phyloP scores from a whole-genome alignment of 2,113 vertebrate genomes.

The Carettochelys insculpta region DNA sequence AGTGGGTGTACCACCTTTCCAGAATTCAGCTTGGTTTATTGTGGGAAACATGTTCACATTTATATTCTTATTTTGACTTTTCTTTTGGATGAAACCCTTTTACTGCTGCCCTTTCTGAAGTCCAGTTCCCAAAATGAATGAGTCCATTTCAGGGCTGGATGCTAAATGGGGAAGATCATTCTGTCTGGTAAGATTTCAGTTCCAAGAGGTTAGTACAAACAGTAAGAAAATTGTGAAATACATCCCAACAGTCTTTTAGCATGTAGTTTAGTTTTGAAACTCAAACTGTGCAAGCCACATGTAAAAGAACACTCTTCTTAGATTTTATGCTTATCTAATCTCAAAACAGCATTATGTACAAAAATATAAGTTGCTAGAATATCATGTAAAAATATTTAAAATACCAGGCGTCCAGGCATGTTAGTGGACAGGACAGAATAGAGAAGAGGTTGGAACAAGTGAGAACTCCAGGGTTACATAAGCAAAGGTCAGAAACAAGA shows the following conservation, averaged over 20 bases:
- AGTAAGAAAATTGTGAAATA: not conserved
- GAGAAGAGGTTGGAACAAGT: not conserved
- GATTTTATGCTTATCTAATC: not conserved
- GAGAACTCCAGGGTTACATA: not conserved
- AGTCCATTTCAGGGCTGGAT: not conserved
- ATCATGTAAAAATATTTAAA: not conserved
- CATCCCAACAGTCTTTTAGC: not conserved
- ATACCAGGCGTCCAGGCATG: not conserved
- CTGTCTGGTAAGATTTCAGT: conserved; percentile 1
- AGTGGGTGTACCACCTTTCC: not conserved
- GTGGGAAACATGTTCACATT: not conserved
- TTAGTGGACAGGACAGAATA: not conserved
- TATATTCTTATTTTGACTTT: not conserved
- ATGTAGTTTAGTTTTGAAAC: not conserved
- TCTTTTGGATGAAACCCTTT: not conserved
- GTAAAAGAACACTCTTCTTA: not conserved
- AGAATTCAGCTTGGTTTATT: not conserved
- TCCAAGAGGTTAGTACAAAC: not conserved
- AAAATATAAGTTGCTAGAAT: not conserved
- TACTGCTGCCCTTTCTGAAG: not conserved
- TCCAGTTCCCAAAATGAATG: not conserved
- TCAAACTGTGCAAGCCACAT: not conserved
- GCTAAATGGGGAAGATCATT: not conserved
- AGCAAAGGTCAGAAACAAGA: not conserved
- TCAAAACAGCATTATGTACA: not conserved